Conservation (phyloP, 2,797 vertebrate species). For the Cygnus olor region DNA sequence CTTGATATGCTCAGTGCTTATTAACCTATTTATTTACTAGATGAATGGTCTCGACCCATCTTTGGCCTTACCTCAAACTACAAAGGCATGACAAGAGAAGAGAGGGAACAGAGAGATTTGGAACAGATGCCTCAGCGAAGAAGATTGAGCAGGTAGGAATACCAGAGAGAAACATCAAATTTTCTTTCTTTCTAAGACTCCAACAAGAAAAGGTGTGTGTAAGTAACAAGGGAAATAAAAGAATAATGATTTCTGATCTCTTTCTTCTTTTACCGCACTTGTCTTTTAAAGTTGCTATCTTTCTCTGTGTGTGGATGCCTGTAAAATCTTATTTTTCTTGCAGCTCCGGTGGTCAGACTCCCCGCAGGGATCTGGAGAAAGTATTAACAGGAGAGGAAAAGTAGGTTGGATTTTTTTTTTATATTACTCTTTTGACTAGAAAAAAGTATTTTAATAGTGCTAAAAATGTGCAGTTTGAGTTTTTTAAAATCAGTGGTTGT, state of each 20-base stretch:
- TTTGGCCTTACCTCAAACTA: conserved; percentile 97
- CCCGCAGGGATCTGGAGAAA: conserved; percentile 95
- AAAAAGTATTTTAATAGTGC: background rate
- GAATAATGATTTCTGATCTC: background rate
- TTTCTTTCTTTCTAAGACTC: background rate
- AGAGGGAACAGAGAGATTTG: conserved; percentile 94
- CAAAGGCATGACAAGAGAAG: conserved; percentile 97
- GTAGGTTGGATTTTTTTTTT: conserved; percentile 77
- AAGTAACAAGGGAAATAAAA: background rate
- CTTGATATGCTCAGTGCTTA: background rate
- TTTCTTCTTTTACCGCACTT: background rate
- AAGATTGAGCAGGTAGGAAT: conserved; percentile 87
- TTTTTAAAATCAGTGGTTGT: background rate
- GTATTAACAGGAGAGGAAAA: conserved; percentile 97
- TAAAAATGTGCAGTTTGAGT: background rate
- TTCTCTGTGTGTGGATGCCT: background rate
- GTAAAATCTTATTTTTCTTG: background rate
- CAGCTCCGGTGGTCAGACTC: conserved; percentile 96
- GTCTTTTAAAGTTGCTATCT: background rate
- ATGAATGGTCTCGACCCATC: conserved; percentile 97
- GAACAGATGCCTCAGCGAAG: conserved; percentile 96
- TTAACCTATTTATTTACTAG: conserved; percentile 69
- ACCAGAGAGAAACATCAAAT: background rate
- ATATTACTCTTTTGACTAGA: background rate
- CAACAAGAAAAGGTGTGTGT: background rate